Conservation (phyloP, 2,113 vertebrate species). For the Vireo altiloquus region DNA sequence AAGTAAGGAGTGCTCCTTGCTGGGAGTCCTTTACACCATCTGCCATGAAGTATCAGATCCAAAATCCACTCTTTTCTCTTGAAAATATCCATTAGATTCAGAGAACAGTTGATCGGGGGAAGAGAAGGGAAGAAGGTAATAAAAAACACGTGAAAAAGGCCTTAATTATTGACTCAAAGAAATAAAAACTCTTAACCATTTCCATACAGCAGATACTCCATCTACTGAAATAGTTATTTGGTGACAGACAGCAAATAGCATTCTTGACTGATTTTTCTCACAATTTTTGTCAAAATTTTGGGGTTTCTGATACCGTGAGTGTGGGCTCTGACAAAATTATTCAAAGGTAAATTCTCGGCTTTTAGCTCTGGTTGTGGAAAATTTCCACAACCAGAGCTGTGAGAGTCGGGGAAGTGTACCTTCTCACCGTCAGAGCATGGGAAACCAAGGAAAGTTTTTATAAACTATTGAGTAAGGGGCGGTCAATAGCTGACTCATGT, state of each 20-base stretch:
- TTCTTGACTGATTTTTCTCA: not conserved
- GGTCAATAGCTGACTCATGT: too few relatives aligned
- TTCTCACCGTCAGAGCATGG: too few relatives aligned
- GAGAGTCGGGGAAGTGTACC: too few relatives aligned
- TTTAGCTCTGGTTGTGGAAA: too few relatives aligned
- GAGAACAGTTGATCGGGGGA: not conserved
- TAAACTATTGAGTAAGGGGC: too few relatives aligned
- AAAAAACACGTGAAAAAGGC: not conserved
- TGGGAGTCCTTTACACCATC: not conserved
- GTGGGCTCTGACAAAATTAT: too few relatives aligned
- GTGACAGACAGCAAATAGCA: not conserved
- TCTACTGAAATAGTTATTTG: not conserved
- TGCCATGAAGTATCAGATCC: not conserved
- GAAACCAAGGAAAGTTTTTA: too few relatives aligned
- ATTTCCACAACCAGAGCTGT: too few relatives aligned
- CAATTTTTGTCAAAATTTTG: not conserved
- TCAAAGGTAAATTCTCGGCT: too few relatives aligned
- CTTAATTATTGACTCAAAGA: not conserved
- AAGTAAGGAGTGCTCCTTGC: not conserved
- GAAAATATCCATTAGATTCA: not conserved
- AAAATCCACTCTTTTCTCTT: not conserved
- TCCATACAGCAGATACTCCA: not conserved
- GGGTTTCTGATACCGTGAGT: not conserved
- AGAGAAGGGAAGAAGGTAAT: not conserved
- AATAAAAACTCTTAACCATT: not conserved